phyloP scores from a whole-genome alignment of 2,113 vertebrate species.

The rabbit (Oryctolagus cuniculus) region mOryCun1.1 NC_091443.1:65280001-65280500 shows the following conservation, averaged over 20 bases:
- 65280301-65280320: constrained; percentile 88
- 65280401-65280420: constrained; percentile 61
- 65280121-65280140: constrained; percentile 64
- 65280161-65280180: constrained; percentile 62
- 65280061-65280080: constrained; percentile 72
- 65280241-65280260: constrained; percentile 94
- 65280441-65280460: constrained; percentile 27
- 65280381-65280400: constrained; percentile 50
- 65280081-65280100: constrained; percentile 40
- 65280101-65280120: constrained; percentile 62
- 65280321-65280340: constrained; percentile 84
- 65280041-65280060: constrained; percentile 41
- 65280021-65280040: constrained; percentile 54
- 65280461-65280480: constrained; percentile 1
- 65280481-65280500: constrained; percentile 22
- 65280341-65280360: constrained; percentile 74
- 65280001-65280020: not conserved
- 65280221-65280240: constrained; percentile 95
- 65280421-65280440: constrained; percentile 4
- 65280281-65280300: constrained; percentile 93
- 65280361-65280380: constrained; percentile 53
- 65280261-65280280: constrained; percentile 94
- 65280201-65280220: constrained; percentile 87
- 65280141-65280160: constrained; percentile 73
- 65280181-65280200: constrained; percentile 79